phyloP scores from a whole-genome alignment of 2,797 vertebrate species.

The Falco rusticolus region DNA sequence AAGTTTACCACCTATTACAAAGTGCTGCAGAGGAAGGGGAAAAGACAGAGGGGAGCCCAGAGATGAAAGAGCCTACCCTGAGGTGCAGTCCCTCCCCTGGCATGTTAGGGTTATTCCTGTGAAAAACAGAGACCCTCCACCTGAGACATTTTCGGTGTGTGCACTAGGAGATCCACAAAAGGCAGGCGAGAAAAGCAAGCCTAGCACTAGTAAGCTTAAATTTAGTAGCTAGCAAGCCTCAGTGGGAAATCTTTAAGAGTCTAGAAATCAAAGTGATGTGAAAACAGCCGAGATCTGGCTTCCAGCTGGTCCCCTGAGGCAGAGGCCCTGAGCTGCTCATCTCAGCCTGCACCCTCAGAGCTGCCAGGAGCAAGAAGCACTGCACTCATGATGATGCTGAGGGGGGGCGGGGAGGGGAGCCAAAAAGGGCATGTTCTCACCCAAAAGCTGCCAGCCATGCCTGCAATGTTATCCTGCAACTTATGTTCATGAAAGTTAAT shows the following conservation, averaged over 20 bases:
- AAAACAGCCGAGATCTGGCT: neutral
- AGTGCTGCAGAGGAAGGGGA: neutral
- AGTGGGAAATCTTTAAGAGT: neutral
- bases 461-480: neutral
- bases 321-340: neutral
- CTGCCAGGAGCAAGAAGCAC: neutral
- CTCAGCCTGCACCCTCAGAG: neutral
- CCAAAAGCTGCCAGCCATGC: neutral
- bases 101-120: neutral
- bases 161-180: neutral
- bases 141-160: neutral
- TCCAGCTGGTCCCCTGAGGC: neutral
- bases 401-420: no score
- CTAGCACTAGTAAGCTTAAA: neutral
- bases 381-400: neutral
- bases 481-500: neutral
- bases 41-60: neutral
- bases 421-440: neutral
- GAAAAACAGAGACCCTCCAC: neutral
- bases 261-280: neutral
- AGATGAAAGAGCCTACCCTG: neutral
- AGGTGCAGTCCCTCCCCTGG: neutral
- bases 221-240: neutral
- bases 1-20: neutral
- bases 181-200: neutral